phyloP scores from a whole-genome alignment of 1,140 invertebrate species.

The Platorchestia sp. region DNA sequence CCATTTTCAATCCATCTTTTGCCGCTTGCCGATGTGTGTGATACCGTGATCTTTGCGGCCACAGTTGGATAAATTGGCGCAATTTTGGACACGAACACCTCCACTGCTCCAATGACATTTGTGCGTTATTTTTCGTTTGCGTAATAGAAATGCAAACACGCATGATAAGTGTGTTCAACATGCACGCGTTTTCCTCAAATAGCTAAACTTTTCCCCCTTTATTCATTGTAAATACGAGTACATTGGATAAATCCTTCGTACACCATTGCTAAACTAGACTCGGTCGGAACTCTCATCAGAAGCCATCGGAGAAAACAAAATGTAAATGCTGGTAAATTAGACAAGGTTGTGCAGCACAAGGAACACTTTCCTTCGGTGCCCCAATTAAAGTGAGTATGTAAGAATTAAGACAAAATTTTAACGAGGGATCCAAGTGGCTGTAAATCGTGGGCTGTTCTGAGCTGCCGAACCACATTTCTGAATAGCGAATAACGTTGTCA shows the following conservation, averaged over 20 bases:
- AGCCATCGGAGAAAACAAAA: background rate
- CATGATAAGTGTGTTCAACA: too few relatives aligned
- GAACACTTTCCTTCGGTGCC: background rate
- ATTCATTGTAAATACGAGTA: too few relatives aligned
- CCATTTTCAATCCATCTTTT: background rate
- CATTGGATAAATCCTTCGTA: too few relatives aligned
- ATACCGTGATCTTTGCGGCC: background rate
- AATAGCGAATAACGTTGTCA: background rate
- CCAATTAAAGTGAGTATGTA: background rate
- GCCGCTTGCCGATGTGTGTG: background rate
- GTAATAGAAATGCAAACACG: too few relatives aligned
- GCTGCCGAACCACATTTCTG: background rate
- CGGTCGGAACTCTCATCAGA: background rate
- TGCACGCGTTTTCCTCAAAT: too few relatives aligned
- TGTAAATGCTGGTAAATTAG: background rate
- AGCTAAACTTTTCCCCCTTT: too few relatives aligned
- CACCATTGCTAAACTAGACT: too few relatives aligned
- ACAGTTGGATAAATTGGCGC: background rate
- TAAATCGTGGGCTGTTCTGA: background rate
- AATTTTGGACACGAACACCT: background rate
- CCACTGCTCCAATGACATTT: background rate
- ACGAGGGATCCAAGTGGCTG: background rate
- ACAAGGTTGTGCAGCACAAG: background rate
- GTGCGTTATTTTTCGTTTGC: too few relatives aligned
- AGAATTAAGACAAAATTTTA: background rate